Percentiles rank a stretch among this genome's conserved stretches.
Conservation (phyloP, 1,140 invertebrate genomes). For the Rhopalosiphum padi region DNA sequence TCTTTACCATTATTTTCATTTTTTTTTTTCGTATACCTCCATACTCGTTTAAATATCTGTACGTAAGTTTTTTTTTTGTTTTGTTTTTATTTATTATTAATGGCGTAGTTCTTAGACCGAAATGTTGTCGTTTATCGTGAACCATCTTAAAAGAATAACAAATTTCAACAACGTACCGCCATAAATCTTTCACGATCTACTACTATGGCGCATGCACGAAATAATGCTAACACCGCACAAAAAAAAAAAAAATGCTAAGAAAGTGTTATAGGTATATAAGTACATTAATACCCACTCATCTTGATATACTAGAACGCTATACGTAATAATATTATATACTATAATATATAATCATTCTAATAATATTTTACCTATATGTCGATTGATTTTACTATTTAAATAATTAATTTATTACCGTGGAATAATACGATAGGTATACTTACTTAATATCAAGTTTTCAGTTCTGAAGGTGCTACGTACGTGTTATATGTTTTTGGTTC, state of each 20-base stretch:
- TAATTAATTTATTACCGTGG: too few species aligned
- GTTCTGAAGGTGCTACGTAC: neutral
- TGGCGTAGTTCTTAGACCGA: neutral
- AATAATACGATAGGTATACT: too few species aligned
- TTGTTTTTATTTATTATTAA: conserved; percentile 12
- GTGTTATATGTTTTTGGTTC: neutral
- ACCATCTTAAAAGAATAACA: conserved; percentile 31
- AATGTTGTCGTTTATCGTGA: conserved; percentile 12
- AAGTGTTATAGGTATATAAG: neutral
- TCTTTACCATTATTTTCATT: neutral
- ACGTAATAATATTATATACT: neutral
- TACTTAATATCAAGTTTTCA: neutral
- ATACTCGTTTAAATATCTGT: neutral
- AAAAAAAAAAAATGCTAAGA: neutral
- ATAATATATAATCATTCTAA: neutral
- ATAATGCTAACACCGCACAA: neutral
- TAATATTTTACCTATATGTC: too few species aligned
- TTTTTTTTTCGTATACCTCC: neutral
- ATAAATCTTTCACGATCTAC: conserved; percentile 5
- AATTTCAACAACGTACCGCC: neutral
- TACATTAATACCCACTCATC: neutral
- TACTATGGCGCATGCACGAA: neutral
- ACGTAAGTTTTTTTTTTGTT: neutral
- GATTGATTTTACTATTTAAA: too few species aligned
- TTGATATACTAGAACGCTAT: neutral